Conservation (phyloP, 2,797 vertebrate species). For the Margarornis squamiger region DNA sequence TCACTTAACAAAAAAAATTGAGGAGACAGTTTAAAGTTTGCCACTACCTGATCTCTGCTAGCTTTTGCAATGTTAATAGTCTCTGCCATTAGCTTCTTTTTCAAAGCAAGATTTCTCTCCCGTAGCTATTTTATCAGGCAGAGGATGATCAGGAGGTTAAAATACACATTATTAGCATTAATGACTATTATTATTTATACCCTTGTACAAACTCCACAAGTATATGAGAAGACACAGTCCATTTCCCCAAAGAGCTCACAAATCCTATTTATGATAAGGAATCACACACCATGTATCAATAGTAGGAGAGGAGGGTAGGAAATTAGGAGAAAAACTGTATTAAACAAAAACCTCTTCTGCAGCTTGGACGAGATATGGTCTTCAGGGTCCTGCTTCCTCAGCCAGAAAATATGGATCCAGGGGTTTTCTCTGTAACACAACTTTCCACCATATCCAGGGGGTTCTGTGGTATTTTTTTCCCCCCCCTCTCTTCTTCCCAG, state of each 20-base stretch:
- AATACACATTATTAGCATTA: slow-evolving; percentile 49
- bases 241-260: slow-evolving; percentile 23
- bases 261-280: slow-evolving; percentile 43
- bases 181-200: slow-evolving; percentile 62
- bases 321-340: neutral
- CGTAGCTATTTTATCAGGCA: slow-evolving; percentile 3
- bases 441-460: neutral
- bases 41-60: neutral
- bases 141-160: slow-evolving; percentile 45
- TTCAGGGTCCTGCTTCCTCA: neutral
- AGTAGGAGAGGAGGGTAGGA: neutral
- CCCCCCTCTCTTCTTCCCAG: neutral
- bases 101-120: neutral
- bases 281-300: neutral
- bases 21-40: neutral
- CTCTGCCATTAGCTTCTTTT: neutral
- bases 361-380: neutral
- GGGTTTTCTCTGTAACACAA: neutral
- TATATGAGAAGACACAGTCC: slow-evolving; percentile 3
- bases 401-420: neutral
- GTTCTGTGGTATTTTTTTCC: neutral
- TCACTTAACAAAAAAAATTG: neutral
- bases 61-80: neutral
- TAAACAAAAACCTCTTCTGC: neutral
- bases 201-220: neutral